Conservation (phyloP, 35 echinoderm and acorn worm genomes). For the Antedon bifida region DNA sequence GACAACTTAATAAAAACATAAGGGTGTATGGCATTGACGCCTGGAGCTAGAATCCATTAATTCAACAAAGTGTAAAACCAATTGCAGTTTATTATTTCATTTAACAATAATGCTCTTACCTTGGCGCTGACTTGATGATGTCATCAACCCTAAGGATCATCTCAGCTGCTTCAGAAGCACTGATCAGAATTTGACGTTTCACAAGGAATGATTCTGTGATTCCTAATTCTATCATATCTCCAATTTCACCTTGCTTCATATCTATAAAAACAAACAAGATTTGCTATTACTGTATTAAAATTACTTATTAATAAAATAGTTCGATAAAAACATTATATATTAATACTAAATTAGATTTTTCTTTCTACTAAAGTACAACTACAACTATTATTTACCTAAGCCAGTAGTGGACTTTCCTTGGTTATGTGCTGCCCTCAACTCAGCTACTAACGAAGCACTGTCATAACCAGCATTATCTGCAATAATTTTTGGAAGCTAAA, state of each 20-base stretch:
- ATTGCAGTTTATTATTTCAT: too few relatives aligned
- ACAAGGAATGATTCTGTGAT: conserved; percentile 72
- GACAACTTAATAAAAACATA: too few relatives aligned
- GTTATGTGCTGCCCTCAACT: conserved; percentile 78
- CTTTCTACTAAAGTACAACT: too few relatives aligned
- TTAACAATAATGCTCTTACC: too few relatives aligned
- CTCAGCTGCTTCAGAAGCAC: conserved; percentile 71
- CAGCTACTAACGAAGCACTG: conserved; percentile 60
- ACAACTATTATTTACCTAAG: conserved; percentile 81
- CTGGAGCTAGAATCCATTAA: too few relatives aligned
- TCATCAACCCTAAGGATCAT: conserved; percentile 93
- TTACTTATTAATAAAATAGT: not conserved
- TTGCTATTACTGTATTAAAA: not conserved
- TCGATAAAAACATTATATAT: too few relatives aligned
- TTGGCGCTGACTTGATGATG: conserved; percentile 93
- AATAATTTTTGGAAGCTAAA: conserved; percentile 84
- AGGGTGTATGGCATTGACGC: too few relatives aligned
- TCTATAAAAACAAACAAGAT: conserved; percentile 28
- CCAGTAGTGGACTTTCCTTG: conserved; percentile 49
- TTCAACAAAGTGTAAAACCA: too few relatives aligned
- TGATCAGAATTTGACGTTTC: conserved; percentile 74
- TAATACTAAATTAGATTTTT: too few relatives aligned
- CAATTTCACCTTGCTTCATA: conserved; percentile 62
- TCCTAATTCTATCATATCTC: conserved; percentile 62
- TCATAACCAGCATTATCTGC: conserved; percentile 97